Conservation (phyloP, 2,888 invertebrate genomes). For the Troides oblongomaculatus region DNA sequence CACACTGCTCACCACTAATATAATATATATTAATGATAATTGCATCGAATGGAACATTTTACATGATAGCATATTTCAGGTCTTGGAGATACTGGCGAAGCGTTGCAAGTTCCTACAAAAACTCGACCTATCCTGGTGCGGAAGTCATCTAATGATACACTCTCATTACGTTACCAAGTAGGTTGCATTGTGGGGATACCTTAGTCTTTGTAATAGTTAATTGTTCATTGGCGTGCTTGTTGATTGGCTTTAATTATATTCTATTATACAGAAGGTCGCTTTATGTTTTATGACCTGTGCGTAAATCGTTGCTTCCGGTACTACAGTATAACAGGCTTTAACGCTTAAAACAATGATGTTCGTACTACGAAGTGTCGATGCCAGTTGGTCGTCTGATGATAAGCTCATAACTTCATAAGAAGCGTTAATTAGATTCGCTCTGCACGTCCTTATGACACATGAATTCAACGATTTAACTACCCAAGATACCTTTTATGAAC, state of each 20-base stretch:
- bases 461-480: too few relatives aligned
- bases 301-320: neutral
- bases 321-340: neutral
- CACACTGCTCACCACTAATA: too few relatives aligned
- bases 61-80: conserved; percentile 45
- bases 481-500: too few relatives aligned
- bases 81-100: conserved; percentile 59
- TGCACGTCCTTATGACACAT: too few relatives aligned
- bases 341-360: neutral
- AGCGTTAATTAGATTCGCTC: too few relatives aligned
- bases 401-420: too few relatives aligned
- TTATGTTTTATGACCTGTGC: neutral
- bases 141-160: conserved; percentile 78
- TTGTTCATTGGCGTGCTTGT: conserved; percentile 4
- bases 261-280: neutral
- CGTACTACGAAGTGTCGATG: too few relatives aligned
- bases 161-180: conserved; percentile 61
- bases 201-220: conserved; percentile 12
- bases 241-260: neutral
- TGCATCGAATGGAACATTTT: neutral
- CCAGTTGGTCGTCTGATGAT: too few relatives aligned
- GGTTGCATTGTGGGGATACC: conserved; percentile 40
- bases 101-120: conserved; percentile 86
- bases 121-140: conserved; percentile 94
- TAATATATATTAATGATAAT: neutral